Evolutionary conservation across 92 coral and sea anemone species (phyloP).

Genomic region (Galaxea fascicularis): DNA sequence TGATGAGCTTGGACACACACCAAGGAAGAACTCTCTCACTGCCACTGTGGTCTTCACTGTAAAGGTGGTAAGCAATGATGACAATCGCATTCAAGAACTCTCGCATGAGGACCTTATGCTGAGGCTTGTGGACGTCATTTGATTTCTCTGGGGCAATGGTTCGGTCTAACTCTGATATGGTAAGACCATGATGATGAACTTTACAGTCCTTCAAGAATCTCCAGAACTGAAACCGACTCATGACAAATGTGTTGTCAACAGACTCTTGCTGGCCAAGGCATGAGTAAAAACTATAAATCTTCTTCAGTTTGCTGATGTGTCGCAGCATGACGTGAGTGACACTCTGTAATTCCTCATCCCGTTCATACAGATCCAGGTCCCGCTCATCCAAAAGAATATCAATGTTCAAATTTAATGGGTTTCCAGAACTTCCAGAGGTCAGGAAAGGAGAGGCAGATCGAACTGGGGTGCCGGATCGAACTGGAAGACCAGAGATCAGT

Average conservation of each 20-base stretch:
- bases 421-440: constrained; percentile 71
- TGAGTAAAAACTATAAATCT: constrained; percentile 90
- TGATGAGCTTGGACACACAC: constrained; percentile 88
- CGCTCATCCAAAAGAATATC: constrained; percentile 82
- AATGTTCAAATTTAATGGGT: constrained; percentile 83
- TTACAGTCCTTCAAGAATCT: constrained; percentile 91
- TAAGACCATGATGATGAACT: constrained; percentile 82
- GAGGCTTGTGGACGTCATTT: constrained; percentile 79
- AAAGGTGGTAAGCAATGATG: constrained; percentile 83
- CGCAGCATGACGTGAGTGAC: constrained; percentile 88
- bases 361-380: constrained; percentile 81
- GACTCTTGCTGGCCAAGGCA: constrained; percentile 84
- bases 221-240: constrained; percentile 94
- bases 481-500: constrained; percentile 82
- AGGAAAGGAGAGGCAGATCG: constrained; percentile 84
- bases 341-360: constrained; percentile 80
- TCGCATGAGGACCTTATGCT: constrained; percentile 82
- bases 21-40: constrained; percentile 73
- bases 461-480: constrained; percentile 78
- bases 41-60: constrained; percentile 64
- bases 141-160: constrained; percentile 64
- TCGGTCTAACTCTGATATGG: constrained; percentile 88
- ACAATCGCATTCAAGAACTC: constrained; percentile 94
- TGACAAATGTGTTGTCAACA: constrained; percentile 92
- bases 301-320: constrained; percentile 87